phyloP scores from a whole-genome alignment of 2,888 invertebrate species.

The Diaperis boleti region DNA sequence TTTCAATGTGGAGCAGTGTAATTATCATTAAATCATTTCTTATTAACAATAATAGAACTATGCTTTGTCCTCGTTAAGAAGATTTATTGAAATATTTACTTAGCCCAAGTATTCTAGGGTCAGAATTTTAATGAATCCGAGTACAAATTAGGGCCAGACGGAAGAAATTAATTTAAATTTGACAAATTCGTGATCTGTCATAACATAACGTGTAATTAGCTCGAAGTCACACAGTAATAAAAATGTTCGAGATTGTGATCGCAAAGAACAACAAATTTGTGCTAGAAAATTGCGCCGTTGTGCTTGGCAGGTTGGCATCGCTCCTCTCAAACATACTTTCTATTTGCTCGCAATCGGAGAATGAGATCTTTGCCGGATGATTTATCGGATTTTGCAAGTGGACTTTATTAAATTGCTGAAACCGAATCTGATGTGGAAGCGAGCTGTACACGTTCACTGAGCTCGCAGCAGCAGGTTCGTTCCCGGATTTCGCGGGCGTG shows the following conservation, averaged over 20 bases:
- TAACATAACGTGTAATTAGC: slow-evolving; percentile 28
- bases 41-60: too few relatives aligned
- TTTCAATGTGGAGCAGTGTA: too few relatives aligned
- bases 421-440: not conserved
- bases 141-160: slow-evolving; percentile 28
- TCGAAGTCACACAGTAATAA: slow-evolving; percentile 17
- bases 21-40: too few relatives aligned
- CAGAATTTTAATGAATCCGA: too few relatives aligned
- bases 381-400: slow-evolving; percentile 12
- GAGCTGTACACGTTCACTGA: not conserved
- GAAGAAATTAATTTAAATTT: slow-evolving; percentile 35
- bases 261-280: slow-evolving; percentile 10
- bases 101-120: too few relatives aligned
- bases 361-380: slow-evolving; percentile 6
- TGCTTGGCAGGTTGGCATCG: not conserved
- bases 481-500: not conserved
- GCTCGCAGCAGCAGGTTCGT: not conserved
- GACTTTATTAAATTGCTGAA: slow-evolving; percentile 7
- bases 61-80: too few relatives aligned
- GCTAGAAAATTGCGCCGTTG: slow-evolving; percentile 8
- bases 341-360: slow-evolving; percentile 11
- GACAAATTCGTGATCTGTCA: slow-evolving; percentile 24
- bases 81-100: too few relatives aligned
- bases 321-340: slow-evolving; percentile 21
- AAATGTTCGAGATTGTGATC: slow-evolving; percentile 26